Base-by-base conservation (phyloP, 2,113 vertebrate genomes). In the Ochotona curzoniae region DNA sequence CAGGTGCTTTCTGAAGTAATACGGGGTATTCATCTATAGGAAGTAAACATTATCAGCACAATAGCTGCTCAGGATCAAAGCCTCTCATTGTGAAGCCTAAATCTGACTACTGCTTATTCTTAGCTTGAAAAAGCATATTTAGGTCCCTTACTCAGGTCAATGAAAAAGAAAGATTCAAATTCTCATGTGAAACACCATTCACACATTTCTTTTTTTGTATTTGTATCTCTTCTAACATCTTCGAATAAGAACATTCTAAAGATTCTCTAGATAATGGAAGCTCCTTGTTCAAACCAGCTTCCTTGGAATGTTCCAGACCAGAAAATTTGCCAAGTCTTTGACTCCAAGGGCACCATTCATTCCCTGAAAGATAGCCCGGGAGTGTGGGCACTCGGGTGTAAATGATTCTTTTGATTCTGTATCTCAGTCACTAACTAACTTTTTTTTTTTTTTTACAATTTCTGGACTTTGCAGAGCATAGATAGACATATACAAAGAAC, bases 1-100 rank as follows among this genome's bases (percentile, higher is more conserved):
- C 98, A 17, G 96, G 94, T 0, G 98, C 99, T 92, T 99, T 99
- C 97, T 99, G 99, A 84, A 99, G 97, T 32, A 98, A 30, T 57
- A 63, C 57, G 7, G 98, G 97, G 11, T 47, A 91, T 89, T 84
- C 0, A 71, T 96, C 97, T 97, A 88, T 63, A 83, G 30, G 12
- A 74, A 88, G 10, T 23, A 47, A 92, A 74, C 8, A 76, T 63
- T 60, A 28, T 89, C 21, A 71, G 67, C n/a, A 49, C 87, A 81
- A 89, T 11, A 81, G 20, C n/a, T 64, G 30, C 28, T 57, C 7
- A 88, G 35, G 4, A 30, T 30, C 6, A 30, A 14, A 49, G 54
- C 54, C 38, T 76, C 23, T 78, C 2, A 25, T 4, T 8, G 4
- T 26, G 47, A 81, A 20, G 51, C 20, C 7, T 28, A 4, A 61